phyloP scores from a whole-genome alignment of 2,888 invertebrate genomes.

The Eilema caniola region DNA sequence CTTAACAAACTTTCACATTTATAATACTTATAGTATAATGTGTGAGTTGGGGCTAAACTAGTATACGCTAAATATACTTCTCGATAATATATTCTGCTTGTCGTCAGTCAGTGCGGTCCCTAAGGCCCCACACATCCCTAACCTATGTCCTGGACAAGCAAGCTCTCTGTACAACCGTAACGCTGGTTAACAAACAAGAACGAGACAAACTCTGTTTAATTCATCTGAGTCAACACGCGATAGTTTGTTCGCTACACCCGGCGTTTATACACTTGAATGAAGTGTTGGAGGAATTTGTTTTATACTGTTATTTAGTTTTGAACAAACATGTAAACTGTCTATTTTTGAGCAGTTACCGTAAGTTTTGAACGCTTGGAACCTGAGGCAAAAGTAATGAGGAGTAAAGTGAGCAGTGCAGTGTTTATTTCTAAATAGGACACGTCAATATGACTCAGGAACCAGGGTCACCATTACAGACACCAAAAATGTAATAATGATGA shows the following conservation, averaged over 20 bases:
- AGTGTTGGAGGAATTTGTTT: not conserved
- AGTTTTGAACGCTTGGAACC: not conserved
- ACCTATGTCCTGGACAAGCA: not conserved
- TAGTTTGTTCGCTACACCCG: not conserved
- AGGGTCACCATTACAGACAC: too few species aligned
- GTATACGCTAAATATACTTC: too few species aligned
- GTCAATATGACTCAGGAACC: too few species aligned
- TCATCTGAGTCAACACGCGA: conserved; percentile 18
- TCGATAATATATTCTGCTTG: too few species aligned
- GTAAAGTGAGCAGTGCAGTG: too few species aligned
- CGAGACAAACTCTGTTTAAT: conserved; percentile 20
- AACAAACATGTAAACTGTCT: too few species aligned
- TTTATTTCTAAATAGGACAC: too few species aligned
- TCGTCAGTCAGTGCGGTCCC: not conserved
- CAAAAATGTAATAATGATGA: too few species aligned
- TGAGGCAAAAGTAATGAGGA: not conserved
- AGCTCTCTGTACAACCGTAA: not conserved
- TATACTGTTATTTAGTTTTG: too few species aligned
- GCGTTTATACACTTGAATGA: not conserved
- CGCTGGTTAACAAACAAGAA: not conserved
- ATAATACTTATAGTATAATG: too few species aligned
- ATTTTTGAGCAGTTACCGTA: not conserved
- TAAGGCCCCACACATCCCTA: not conserved
- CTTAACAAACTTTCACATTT: too few species aligned
- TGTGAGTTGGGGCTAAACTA: too few species aligned